These are phyloP conservation scores for Drosophila picticornis DNA, from an alignment of 2,888 invertebrate species.

Conservation along the genomic window DNA sequence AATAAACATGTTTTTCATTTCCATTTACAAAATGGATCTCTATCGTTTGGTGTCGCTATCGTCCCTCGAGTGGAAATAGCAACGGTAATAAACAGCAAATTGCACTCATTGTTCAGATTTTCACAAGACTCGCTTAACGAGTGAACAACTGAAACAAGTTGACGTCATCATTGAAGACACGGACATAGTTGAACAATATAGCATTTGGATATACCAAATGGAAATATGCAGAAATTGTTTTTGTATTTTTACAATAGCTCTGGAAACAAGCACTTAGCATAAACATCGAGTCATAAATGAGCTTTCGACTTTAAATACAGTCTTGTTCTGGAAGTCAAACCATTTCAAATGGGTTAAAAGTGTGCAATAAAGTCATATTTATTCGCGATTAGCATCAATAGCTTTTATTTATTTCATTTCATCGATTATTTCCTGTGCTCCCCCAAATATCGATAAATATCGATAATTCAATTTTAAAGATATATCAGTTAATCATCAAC, in stretches of 20 bases:
- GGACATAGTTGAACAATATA: neutral
- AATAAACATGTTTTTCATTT: constrained; percentile 22
- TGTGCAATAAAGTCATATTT: neutral
- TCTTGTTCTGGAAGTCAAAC: too few species aligned
- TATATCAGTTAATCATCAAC: neutral
- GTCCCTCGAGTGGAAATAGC: constrained; percentile 52
- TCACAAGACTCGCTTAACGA: constrained; percentile 16
- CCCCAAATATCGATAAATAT: neutral
- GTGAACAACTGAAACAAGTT: constrained; percentile 39
- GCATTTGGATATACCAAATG: neutral
- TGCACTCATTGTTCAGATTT: constrained; percentile 56
- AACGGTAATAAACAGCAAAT: constrained; percentile 71
- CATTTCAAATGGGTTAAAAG: too few species aligned
- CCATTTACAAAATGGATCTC: constrained; percentile 21
- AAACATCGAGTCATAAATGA: neutral
- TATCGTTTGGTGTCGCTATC: constrained; percentile 14
- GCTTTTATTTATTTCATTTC: neutral
- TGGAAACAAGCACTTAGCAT: neutral
- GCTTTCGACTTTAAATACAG: neutral
- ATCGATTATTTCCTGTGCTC: neutral
- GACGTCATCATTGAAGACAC: constrained; percentile 10
- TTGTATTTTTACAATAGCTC: neutral
- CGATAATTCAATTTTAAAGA: neutral
- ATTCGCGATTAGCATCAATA: too few species aligned
- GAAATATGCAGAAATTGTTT: neutral